phyloP scores from a whole-genome alignment of 2,797 vertebrate species.

The Amphiprion clarkii region DNA sequence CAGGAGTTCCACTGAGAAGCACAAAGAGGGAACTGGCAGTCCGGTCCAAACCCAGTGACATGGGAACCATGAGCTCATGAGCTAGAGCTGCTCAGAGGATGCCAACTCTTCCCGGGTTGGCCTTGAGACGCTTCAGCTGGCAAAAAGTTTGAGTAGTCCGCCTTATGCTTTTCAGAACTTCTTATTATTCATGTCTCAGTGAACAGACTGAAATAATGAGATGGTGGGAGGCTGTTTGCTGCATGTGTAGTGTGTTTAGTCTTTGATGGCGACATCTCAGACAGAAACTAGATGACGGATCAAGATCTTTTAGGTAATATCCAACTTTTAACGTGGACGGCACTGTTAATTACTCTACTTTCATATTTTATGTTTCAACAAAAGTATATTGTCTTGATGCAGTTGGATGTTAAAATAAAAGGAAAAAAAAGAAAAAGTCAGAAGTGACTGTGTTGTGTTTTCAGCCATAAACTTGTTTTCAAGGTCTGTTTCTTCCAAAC shows the following conservation, averaged over 20 bases:
- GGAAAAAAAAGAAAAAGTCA: background rate
- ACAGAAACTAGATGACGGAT: constrained; percentile 8
- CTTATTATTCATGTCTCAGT: constrained; percentile 40
- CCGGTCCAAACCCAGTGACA: constrained; percentile 56
- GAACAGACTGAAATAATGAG: constrained; percentile 19
- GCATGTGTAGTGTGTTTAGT: background rate
- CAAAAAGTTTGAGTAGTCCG: constrained; percentile 45
- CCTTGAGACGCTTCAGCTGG: constrained; percentile 44
- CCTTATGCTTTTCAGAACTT: constrained; percentile 39
- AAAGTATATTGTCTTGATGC: background rate
- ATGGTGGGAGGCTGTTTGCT: constrained; percentile 27
- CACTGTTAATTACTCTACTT: background rate
- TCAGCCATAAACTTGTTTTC: background rate
- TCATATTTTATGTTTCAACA: background rate
- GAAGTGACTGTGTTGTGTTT: background rate
- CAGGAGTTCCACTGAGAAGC: constrained; percentile 62
- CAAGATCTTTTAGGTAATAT: too few relatives aligned
- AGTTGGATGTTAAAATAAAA: constrained; percentile 8
- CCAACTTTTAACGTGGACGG: background rate
- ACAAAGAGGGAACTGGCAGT: constrained; percentile 74
- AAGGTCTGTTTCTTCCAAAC: background rate
- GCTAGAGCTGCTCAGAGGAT: constrained; percentile 45
- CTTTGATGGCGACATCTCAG: constrained; percentile 3
- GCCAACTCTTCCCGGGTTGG: constrained; percentile 56
- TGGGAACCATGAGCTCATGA: constrained; percentile 73